Base-by-base conservation (phyloP, 2,888 invertebrate species). In the Chrysolina haemoptera region DNA sequence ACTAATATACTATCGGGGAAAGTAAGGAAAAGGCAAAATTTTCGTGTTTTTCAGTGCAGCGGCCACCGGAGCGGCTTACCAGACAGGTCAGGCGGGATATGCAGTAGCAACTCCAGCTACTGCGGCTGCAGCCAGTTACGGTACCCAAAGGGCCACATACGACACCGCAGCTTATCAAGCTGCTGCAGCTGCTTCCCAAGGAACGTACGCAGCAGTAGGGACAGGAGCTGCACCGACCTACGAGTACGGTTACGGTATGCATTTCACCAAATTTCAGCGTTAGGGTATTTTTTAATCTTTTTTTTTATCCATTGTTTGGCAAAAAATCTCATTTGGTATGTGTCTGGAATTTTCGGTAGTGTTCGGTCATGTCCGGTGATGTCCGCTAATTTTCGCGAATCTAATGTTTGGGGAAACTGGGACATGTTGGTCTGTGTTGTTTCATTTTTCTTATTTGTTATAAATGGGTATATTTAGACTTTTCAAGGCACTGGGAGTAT, bases 111-210 rank as follows among this genome's bases (percentile, higher is more conserved):
- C 94, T 59, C 93, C 94, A 78, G 93, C 94, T 27, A 93, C 95
- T 68, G 93, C 94, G 53, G 94, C 95, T 55, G 95, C 94, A 76
- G 94, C 94, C 65, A 94, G 95, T 67, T 96, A 96, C 88, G 93
- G 94, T 77, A 94, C 96, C 63, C 96, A 96, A 85, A 91, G 95
- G 75, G 92, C 94, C 46, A 93, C 94, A 68, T 94, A 94, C 73
- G 95, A 95, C 90, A 95, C 95, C 86, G 94, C 94, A 79, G 95
- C 96, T 62, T 94, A 94, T 83, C 95, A 95, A 84, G 94, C 95
- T 72, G 94, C 93, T 77, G 94, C 93, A 76, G 93, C 94, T 22
- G 94, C 95, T 53, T 93, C 94, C 73, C 93, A 94, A 88, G 93
- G 93, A 85, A 91, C 91, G 64, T 91, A 91, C 87, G 91, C 91